Base-by-base conservation (phyloP, 2,888 invertebrate genomes). In the Piscicola geometra region DNA sequence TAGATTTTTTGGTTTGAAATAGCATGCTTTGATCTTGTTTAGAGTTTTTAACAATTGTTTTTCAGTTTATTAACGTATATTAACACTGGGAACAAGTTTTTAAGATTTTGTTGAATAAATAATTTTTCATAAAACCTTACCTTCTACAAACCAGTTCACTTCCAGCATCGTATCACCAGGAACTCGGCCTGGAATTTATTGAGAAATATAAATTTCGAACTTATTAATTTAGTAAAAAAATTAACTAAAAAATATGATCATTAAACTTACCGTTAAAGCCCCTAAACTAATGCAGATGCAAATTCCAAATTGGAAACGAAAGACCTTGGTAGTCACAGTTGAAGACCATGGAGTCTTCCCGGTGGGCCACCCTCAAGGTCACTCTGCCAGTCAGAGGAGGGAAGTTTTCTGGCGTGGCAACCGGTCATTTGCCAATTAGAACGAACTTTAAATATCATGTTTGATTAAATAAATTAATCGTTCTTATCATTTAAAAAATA, bases 81-180 rank as follows among this genome's bases (percentile, higher is more conserved):
- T 15, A 60, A 28, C 52, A 52, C 5, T 33, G 28, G 30, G 28
- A 12, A n/a, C 32, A 9, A 56, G 25, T 33, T 72, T 28, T 50
- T n/a, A 15, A 47, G 9, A 71, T 12, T 60, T 15, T 68, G 15
- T n/a, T 21, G 30, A 74, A 68, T 25, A n/a, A 2, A 32, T 18
- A 36, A 9, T 33, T n/a, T 33, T 30, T 25, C 25, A 67, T 3
- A 30, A 5, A 25, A 67, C 0, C 68, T 52, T 32, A 79, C 79
- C 78, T 66, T 73, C 71, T n/a, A 79, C 77, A 60, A 74, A 79
- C 79, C 79, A 79, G 18, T 78, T 75, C 18, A 76, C 72, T 18
- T 75, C 71, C 33, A 79, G 64, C 71, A 76, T 32, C 1, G 77
- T 35, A 9, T 69, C 75, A 18, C 60, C 60, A 25, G 60, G 60